Base-by-base conservation (phyloP, 2,888 invertebrate species). In the Amphipyra tragopoginis region DNA sequence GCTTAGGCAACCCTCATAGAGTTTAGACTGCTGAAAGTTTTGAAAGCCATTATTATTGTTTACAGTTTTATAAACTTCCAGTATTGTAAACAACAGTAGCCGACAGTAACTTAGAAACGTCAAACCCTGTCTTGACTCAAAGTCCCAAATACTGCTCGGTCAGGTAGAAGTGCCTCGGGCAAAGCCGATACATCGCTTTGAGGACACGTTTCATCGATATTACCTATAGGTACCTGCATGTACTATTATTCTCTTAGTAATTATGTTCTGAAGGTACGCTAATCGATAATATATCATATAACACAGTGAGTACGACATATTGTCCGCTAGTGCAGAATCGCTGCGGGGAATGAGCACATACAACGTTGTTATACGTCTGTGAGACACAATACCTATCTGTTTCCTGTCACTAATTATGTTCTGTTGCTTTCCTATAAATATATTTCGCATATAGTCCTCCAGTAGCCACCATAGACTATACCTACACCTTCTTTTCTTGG, bases 201-300 rank as follows among this genome's bases (percentile, higher is more conserved):
- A 63, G 40, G 42, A 65, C 56, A 65, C 42, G 56, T 40, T 13
- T 39, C 65, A 11, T 40, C 51, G 43, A 44, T 56, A 72, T 39
- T 38, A 39, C n/a, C 14, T 11, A 6, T 36, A 36, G 36, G 36
- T 36, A 36, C 11, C 10, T 9, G 4, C 36, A 33, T 9, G 1
- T 33, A 33, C 33, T 33, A 47, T 65, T 51, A 42, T 49, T 44
- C 52, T 11, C 40, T 21, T 2, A 44, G 48, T 53, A 11, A 50
- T 50, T 63, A 54, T 45, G 39, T 49, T 10, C 26, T 10, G 21
- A 5, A 50, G 14, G 5, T 8, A 8, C 36, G n/a, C 15, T 53
- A n/a, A n/a, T 29, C 11, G 21, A 29, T 21, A n/a, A 38, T 8
- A 44, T 2, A 7, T 21, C 1, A 21, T 3, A 21, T 21, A 21